These are phyloP conservation scores for Bruchidius siliquastri DNA, from an alignment of 2,888 invertebrate species.

Conservation along the genomic window DNA sequence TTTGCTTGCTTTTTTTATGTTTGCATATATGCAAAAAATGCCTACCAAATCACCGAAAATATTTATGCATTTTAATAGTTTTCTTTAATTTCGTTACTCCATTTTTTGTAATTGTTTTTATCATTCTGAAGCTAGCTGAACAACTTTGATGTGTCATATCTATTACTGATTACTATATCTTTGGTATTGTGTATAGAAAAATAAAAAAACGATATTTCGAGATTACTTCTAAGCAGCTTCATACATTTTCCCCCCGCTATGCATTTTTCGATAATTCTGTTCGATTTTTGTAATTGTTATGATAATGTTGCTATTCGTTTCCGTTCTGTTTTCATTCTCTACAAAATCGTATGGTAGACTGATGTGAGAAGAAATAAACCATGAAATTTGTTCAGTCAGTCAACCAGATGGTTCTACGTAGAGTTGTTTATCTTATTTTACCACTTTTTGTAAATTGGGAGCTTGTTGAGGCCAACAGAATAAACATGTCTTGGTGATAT, in stretches of 20 bases:
- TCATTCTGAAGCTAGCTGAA: background rate
- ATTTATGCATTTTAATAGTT: background rate
- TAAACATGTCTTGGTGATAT: conserved; percentile 47
- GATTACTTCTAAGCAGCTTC: background rate
- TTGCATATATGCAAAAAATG: background rate
- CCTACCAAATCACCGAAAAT: background rate
- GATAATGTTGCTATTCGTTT: background rate
- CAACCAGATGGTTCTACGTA: conserved; percentile 2
- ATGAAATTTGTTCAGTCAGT: background rate
- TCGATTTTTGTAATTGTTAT: background rate
- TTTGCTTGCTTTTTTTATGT: background rate
- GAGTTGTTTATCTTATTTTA: background rate
- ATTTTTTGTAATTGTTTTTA: background rate
- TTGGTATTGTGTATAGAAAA: background rate
- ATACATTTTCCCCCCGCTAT: background rate
- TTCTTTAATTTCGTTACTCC: background rate
- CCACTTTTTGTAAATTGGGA: conserved; percentile 55
- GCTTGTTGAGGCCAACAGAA: conserved; percentile 47
- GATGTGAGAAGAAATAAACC: background rate
- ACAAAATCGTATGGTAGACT: background rate
- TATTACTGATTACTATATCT: background rate
- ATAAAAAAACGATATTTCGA: background rate
- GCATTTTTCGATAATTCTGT: background rate
- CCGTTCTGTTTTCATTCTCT: background rate
- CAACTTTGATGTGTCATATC: background rate